phyloP scores from a whole-genome alignment of 2,888 invertebrate species.

The Vandiemenella viatica region DNA sequence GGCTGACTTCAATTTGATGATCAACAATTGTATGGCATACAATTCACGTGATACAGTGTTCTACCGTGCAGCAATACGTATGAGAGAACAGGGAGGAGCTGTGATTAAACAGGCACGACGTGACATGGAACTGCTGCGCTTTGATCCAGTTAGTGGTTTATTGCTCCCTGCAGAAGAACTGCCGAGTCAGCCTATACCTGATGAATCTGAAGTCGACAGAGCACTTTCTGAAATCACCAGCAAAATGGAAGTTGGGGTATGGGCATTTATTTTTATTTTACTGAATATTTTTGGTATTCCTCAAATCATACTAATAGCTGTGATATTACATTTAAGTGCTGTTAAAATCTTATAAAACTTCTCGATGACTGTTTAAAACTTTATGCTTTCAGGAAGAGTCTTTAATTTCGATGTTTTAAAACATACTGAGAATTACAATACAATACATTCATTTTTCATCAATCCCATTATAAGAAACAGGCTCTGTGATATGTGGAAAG shows the following conservation, averaged over 20 bases:
- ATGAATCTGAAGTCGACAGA: constrained; percentile 33
- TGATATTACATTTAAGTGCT: too few relatives aligned
- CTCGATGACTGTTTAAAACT: too few relatives aligned
- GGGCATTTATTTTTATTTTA: too few relatives aligned
- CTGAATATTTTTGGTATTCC: too few relatives aligned
- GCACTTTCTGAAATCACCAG: constrained; percentile 25
- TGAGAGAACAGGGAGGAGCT: constrained; percentile 69
- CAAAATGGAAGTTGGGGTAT: background rate
- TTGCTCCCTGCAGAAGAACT: constrained; percentile 13
- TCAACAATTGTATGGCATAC: constrained; percentile 86
- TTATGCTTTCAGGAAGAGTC: too few relatives aligned
- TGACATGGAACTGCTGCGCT: constrained; percentile 49
- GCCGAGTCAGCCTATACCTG: background rate
- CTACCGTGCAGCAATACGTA: constrained; percentile 74
- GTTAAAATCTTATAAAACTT: too few relatives aligned
- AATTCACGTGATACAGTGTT: constrained; percentile 89
- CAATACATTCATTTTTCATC: too few relatives aligned
- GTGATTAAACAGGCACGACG: constrained; percentile 66
- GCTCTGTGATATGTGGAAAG: too few relatives aligned
- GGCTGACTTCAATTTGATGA: constrained; percentile 87
- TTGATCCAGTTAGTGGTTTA: constrained; percentile 32
- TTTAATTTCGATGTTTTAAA: too few relatives aligned
- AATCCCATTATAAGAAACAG: too few relatives aligned
- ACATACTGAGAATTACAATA: too few relatives aligned
- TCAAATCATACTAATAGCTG: too few relatives aligned